phyloP scores from a whole-genome alignment of 2,888 invertebrate genomes.

The Agonopterix heracliana region DNA sequence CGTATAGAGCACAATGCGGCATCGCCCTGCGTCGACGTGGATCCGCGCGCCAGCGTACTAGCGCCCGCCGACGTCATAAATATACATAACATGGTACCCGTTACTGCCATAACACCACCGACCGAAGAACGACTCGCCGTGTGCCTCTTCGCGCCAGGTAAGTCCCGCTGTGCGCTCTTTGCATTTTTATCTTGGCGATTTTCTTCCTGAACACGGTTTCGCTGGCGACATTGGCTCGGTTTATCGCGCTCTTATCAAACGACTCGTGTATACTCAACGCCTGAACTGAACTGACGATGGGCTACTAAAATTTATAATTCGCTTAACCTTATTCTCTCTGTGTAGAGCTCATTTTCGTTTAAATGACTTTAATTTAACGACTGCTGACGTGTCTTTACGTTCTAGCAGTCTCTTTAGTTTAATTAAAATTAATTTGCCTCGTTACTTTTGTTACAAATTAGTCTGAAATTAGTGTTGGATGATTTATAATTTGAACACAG shows the following conservation, averaged over 20 bases:
- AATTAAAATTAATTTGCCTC: too few relatives aligned
- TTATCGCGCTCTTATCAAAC: constrained; percentile 36
- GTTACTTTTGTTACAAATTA: too few relatives aligned
- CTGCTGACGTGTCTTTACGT: too few relatives aligned
- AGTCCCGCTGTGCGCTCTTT: constrained; percentile 48
- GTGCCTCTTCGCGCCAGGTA: constrained; percentile 32
- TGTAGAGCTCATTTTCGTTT: too few relatives aligned
- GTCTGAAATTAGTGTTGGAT: too few relatives aligned
- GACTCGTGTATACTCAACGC: constrained; percentile 15
- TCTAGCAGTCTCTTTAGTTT: too few relatives aligned
- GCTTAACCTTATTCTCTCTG: too few relatives aligned
- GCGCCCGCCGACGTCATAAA: constrained; percentile 38
- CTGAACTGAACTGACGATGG: constrained; percentile 1
- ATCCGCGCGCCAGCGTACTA: constrained; percentile 53
- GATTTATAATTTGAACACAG: too few relatives aligned
- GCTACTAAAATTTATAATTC: too few relatives aligned
- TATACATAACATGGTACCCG: constrained; percentile 38
- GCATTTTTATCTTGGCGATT: constrained; percentile 22
- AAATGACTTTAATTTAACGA: too few relatives aligned
- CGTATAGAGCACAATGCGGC: constrained; percentile 64
- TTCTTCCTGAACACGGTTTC: constrained; percentile 17
- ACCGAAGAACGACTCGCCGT: constrained; percentile 25
- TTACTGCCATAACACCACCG: constrained; percentile 31
- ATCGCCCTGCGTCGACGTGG: constrained; percentile 59
- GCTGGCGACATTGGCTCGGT: constrained; percentile 37